Base-by-base conservation (phyloP, 2,888 invertebrate genomes). In the Charanyca ferruginea region DNA sequence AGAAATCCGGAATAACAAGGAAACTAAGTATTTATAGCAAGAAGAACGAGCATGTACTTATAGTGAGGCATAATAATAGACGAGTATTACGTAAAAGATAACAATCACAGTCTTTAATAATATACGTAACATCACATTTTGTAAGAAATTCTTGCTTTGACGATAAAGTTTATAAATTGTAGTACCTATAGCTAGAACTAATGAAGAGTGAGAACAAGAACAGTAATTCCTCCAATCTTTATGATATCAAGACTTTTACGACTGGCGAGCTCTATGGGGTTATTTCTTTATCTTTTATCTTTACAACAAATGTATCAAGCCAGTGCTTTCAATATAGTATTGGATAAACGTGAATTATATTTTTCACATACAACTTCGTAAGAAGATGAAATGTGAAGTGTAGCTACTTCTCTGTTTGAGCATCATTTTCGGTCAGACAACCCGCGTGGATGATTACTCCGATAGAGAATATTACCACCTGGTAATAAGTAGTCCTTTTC, bases 201-300 rank as follows among this genome's bases (percentile, higher is more conserved):
- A 60, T 42, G 35, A 11, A 11, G 6, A 41, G 13, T 32, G 22
- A 18, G 54, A 65, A 28, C 41, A 32, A 42, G 23, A 55, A 25
- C 42, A 32, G 28, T 47, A 41, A 65, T 35, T 59, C n/a, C 45
- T 51, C 20, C 47, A 44, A 60, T 23, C 8, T 66, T 60, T 42
- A 42, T 35, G 8, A 42, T 48, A 44, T 57, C 53, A 45, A 45
- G 20, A 59, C 3, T 45, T 61, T 60, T 66, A 61, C 42, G 52
- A 71, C 22, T 9, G 8, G 13, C 22, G 28, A 41, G 1, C 47
- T 41, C 4, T 22, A 28, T n/a, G n/a, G 13, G 9, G n/a, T 38
- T 20, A 2, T 41, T 25, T 38, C 9, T 38, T 32, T 42, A 2
- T 41, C 2, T 22, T 49, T 22, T 55, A 51, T 18, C 32, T 59